Evolutionary conservation across 2,888 invertebrate species (phyloP), one percentile per base, ranked within the genome.

Genomic region (Lasioglossum zephyrum): DNA sequence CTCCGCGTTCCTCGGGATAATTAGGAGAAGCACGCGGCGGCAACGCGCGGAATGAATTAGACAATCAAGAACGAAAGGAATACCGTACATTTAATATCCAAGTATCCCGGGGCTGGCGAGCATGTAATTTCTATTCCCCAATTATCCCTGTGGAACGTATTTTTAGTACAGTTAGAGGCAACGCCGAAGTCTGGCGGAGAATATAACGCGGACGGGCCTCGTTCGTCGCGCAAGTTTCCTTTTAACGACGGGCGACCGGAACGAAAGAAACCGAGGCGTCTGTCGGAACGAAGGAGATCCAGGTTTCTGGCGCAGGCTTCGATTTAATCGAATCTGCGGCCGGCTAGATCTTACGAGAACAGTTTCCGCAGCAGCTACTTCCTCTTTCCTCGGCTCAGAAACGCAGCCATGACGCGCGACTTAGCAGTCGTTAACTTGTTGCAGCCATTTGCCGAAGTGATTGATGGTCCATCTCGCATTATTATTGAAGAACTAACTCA

Each of bases 281-380:
- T 31, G 53, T 36, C 16, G 39, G 53, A 73, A 82, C 26, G 47
- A 66, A 44, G 57, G 41, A 66, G 49, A 84, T 73, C 63, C 66
- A 73, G 82, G 82, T 82, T 82, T 83, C 77, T 69, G n/a, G 73
- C n/a, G 36, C 72, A 47, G n/a, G 47, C 70, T 77, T 81, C 36
- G 72, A 77, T 73, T 22, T 49, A 39, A 49, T 49, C 41, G 44
- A 78, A 49, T 49, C 60, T n/a, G 36, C n/a, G 53, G 18, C 39
- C 11, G 11, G 9, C 4, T 16, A 16, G 26, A 60, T 4, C 60
- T 16, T 31, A 6, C 11, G 36, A 22, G 53, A n/a, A 53, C 53
- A n/a, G 53, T n/a, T 53, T n/a, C 53, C 53, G 53, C 53, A 9
- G 53, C 53, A 9, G n/a, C 53, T 9, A 1, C 53, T 53, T 53